phyloP scores from a whole-genome alignment of 2,113 vertebrate species.

The Scomber japonicus region DNA sequence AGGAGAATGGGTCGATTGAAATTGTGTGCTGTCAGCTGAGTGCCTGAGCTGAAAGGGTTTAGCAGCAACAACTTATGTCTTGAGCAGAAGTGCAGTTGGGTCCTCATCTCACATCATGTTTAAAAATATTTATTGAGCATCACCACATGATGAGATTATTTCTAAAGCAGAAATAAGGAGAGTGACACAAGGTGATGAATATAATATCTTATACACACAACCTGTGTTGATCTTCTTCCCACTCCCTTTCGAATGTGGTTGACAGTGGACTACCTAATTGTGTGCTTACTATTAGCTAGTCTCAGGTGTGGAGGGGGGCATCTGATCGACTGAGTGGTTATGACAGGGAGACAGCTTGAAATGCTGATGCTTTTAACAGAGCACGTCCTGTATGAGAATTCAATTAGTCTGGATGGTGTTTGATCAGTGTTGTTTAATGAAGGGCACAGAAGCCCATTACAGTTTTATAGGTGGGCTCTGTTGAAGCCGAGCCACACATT shows the following conservation, averaged over 20 bases:
- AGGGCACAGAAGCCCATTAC: background rate
- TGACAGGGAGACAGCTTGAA: background rate
- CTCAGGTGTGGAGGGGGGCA: background rate
- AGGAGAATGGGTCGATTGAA: too few relatives aligned
- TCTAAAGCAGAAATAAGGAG: background rate
- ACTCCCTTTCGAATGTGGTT: too few relatives aligned
- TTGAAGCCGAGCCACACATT: too few relatives aligned
- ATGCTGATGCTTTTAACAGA: slow-evolving; percentile 21
- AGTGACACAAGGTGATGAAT: too few relatives aligned
- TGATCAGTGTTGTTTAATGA: slow-evolving; percentile 9
- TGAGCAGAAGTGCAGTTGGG: background rate
- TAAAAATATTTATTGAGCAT: too few relatives aligned
- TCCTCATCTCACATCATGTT: background rate
- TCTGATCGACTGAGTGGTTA: background rate
- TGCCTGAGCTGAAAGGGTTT: slow-evolving; percentile 2
- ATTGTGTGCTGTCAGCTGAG: background rate
- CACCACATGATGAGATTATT: background rate
- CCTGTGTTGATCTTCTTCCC: background rate
- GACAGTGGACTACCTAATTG: background rate
- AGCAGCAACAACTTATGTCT: background rate
- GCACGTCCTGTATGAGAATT: background rate
- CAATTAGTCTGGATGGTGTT: background rate
- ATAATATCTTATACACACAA: too few relatives aligned
- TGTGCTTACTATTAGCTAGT: background rate
- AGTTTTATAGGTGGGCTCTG: background rate